A percentile compares a stretch with the other conserved stretches of the same genome.
Conservation (phyloP, 2,888 invertebrate species). For the Sympetrum striolatum region DNA sequence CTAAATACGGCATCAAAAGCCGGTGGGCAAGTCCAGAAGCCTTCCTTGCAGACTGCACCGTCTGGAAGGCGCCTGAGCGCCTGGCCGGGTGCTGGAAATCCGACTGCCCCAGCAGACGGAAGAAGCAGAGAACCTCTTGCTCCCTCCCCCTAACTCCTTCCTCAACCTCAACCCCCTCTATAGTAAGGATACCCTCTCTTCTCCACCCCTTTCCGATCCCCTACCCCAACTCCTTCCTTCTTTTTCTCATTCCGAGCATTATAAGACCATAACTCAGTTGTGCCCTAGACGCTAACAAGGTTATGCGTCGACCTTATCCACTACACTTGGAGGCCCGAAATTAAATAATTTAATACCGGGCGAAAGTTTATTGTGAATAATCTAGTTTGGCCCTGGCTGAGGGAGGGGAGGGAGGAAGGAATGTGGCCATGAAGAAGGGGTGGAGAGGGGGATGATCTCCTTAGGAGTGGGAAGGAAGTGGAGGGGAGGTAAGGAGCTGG, state of each 20-base stretch:
- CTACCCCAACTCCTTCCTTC: slow-evolving; percentile 47
- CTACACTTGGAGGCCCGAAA: slow-evolving; percentile 61
- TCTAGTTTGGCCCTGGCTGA: slow-evolving; percentile 57
- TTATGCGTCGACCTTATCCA: slow-evolving; percentile 60
- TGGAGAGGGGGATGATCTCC: slow-evolving; percentile 20
- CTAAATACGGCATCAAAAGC: too few species aligned
- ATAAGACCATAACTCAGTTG: slow-evolving; percentile 53
- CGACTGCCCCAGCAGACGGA: slow-evolving; percentile 2
- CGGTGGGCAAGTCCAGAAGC: not conserved
- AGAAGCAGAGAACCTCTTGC: slow-evolving; percentile 23
- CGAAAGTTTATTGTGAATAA: slow-evolving; percentile 64
- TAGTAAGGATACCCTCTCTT: not conserved
- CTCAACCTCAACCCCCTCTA: not conserved
- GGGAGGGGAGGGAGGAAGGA: not conserved
- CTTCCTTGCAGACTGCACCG: not conserved
- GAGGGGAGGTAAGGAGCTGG: not conserved
- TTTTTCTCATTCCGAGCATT: slow-evolving; percentile 51
- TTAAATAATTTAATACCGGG: slow-evolving; percentile 63
- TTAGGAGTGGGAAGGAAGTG: not conserved
- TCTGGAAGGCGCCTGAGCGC: not conserved
- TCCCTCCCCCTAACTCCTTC: slow-evolving; percentile 1
- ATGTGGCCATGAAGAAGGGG: not conserved
- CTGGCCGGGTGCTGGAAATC: not conserved
- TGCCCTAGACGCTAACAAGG: slow-evolving; percentile 51
- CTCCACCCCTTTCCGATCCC: slow-evolving; percentile 40